A percentile compares a stretch with the other conserved stretches of the same genome.
Evolutionary conservation across 2,888 invertebrate genomes (phyloP).

Genomic region (Drosophila sordidula): DNA sequence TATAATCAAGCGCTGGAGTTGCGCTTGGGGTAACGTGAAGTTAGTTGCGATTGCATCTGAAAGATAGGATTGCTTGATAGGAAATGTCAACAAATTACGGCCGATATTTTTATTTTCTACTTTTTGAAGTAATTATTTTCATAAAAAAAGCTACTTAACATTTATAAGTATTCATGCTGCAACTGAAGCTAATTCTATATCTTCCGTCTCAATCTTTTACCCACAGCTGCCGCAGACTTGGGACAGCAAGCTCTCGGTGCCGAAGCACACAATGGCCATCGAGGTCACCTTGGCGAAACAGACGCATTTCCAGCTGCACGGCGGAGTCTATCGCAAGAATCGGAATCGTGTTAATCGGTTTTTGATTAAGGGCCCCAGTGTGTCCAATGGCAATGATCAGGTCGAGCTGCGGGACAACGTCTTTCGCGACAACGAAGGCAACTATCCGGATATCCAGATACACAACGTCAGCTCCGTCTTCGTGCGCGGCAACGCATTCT

Average conservation of each 20-base stretch:
- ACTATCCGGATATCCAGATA: constrained; percentile 83
- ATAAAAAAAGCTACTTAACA: no score
- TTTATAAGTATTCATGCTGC: background rate
- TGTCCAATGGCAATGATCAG: constrained; percentile 65
- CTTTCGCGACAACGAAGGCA: constrained; percentile 79
- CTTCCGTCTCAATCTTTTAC: background rate
- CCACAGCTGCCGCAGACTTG: constrained; percentile 74
- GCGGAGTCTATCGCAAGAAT: constrained; percentile 70
- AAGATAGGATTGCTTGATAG: no score
- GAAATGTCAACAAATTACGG: no score
- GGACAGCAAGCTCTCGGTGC: constrained; percentile 74
- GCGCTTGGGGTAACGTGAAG: no score
- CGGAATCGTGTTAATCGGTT: constrained; percentile 82
- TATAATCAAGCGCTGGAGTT: no score
- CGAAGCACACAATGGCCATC: constrained; percentile 68
- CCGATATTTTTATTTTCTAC: no score
- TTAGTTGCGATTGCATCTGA: no score
- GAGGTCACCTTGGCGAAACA: constrained; percentile 68
- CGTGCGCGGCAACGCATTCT: constrained; percentile 77
- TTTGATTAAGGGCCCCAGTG: constrained; percentile 71
- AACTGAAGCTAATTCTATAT: background rate
- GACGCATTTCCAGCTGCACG: constrained; percentile 73
- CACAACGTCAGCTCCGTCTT: constrained; percentile 75
- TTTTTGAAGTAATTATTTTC: no score
- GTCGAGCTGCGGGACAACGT: constrained; percentile 81